Evolutionary conservation across 2,888 invertebrate species (phyloP), one percentile per base, ranked within the genome.

Genomic region (Nipponacmea schrenckii): DNA sequence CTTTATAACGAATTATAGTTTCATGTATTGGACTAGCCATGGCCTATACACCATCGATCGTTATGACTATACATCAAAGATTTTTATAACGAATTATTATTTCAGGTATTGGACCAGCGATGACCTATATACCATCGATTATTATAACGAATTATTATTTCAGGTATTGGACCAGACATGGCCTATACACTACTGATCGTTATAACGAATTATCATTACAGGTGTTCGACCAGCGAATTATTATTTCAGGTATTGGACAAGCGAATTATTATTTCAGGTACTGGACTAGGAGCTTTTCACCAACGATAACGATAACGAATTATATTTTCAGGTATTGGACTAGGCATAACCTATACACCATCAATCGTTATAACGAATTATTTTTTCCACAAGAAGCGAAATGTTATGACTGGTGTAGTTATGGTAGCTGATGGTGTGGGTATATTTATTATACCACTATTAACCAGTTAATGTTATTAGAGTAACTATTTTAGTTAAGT

Each of bases 311-410:
- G 7, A 12, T 39, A 17, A 26, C 46, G 2, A 20, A 31, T 50
- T 17, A 15, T 46, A 39, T n/a, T 64, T 69, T 17, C 68, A 73
- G 75, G 75, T 3, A 67, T 67, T 7, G 76, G 76, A 2, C 62
- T 76, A 15, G 74, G 74, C 3, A 31, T 76, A 62, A 72, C 70
- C 64, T 74, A 72, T 44, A 62, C 74, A 1, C 64, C 76, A 2
- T 74, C 76, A 24, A 74, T 74, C n/a, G 73, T 74, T 4, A 62
- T 77, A 26, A 69, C 74, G 27, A 74, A 73, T 56, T 73, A 69
- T 14, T 77, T 67, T 67, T 76, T 76, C 39, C 66, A 70, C 7
- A 48, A 64, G 14, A 46, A 50, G 17, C 67, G 74, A 27, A 74
- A 71, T 15, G 39, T 75, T 20, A 67, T 75, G 26, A 71, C 46